Evolutionary conservation across 2,888 invertebrate species (phyloP).

Genomic region (Strigamia crassipes): DNA sequence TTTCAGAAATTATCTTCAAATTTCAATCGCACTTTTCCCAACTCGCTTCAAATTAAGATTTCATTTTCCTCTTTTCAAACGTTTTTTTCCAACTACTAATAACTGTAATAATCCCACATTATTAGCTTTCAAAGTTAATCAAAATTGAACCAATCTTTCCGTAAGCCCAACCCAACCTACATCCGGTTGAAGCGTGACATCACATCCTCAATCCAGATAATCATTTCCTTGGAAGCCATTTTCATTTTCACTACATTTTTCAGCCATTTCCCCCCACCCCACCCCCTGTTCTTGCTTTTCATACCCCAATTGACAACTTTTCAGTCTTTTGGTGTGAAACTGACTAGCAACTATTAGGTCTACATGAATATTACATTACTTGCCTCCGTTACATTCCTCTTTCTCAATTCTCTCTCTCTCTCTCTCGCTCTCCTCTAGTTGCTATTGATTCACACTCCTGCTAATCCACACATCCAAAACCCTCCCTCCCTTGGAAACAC

Average conservation of each 20-base stretch:
- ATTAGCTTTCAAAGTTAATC: not conserved
- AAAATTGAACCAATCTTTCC: not conserved
- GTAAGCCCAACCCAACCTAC: not conserved
- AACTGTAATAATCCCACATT: not conserved
- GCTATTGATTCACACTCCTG: constrained; percentile 34
- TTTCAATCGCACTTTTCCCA: not conserved
- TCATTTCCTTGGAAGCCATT: not conserved
- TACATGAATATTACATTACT: constrained; percentile 24
- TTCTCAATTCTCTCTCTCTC: not conserved
- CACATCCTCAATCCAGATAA: constrained; percentile 4
- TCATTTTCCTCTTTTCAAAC: no score
- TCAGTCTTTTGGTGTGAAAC: constrained; percentile 7
- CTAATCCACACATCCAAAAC: constrained; percentile 23
- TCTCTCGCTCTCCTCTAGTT: constrained; percentile 11
- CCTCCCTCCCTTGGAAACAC: constrained; percentile 23
- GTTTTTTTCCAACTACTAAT: not conserved
- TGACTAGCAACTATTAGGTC: constrained; percentile 7
- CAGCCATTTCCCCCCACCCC: not conserved
- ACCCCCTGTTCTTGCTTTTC: not conserved
- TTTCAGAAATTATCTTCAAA: not conserved
- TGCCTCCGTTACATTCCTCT: not conserved
- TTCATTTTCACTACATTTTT: not conserved
- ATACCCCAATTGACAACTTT: not conserved
- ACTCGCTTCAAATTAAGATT: no score
- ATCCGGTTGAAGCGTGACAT: constrained; percentile 13